Evolutionary conservation across 2,113 vertebrate species (phyloP).

Genomic region (Cyprinus carpio): DNA sequence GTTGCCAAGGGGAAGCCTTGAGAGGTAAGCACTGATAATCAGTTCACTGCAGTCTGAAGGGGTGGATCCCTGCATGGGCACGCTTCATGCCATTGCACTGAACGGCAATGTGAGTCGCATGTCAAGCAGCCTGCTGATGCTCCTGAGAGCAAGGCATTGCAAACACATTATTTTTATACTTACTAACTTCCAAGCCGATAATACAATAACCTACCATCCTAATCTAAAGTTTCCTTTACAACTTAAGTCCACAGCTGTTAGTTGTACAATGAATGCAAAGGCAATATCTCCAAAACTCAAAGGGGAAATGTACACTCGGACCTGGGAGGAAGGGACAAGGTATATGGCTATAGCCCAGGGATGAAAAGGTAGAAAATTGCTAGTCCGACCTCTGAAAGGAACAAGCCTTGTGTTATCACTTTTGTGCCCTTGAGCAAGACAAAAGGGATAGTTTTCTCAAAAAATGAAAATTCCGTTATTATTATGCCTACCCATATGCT

Average conservation of each 20-base stretch:
- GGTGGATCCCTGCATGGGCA: constrained; percentile 54
- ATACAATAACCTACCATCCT: neutral
- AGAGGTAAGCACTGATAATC: constrained; percentile 61
- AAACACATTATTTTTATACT: neutral
- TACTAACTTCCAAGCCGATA: neutral
- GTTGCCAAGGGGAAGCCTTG: constrained; percentile 71
- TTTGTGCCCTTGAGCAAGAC: constrained; percentile 16
- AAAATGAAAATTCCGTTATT: neutral
- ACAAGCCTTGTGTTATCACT: constrained; percentile 13
- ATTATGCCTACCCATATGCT: neutral
- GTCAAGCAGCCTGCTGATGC: constrained; percentile 64
- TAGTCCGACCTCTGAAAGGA: neutral
- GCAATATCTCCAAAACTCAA: neutral
- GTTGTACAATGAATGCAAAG: neutral
- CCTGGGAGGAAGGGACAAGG: neutral
- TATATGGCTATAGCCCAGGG: constrained; percentile 16
- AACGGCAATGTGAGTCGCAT: constrained; percentile 66
- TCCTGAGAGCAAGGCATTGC: constrained; percentile 47
- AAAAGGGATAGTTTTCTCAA: neutral
- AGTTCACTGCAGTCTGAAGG: constrained; percentile 59
- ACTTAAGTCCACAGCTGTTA: neutral
- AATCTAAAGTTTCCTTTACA: neutral
- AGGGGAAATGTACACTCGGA: neutral
- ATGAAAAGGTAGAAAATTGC: constrained; percentile 10
- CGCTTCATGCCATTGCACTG: constrained; percentile 59